These are phyloP conservation scores for Alviniconcha strummeri DNA, from an alignment of 2,888 invertebrate genomes.

Conservation along the genomic window DNA sequence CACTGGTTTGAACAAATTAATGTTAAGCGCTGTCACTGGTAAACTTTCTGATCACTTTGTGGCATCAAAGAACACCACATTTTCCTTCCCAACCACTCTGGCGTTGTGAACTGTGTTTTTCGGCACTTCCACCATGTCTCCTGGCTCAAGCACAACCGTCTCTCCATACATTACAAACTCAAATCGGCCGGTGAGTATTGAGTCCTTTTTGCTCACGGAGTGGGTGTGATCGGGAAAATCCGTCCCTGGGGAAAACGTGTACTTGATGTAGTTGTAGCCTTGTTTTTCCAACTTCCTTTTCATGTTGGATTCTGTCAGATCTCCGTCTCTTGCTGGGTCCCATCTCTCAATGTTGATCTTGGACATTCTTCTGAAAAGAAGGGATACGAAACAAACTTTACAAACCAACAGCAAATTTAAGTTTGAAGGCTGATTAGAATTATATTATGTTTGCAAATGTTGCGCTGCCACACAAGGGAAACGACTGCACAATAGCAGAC, in stretches of 20 bases:
- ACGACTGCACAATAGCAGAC: too few relatives aligned
- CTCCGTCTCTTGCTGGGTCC: conserved; percentile 59
- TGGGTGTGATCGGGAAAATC: conserved; percentile 68
- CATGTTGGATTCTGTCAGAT: conserved; percentile 57
- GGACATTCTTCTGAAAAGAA: background rate
- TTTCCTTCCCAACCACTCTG: conserved; percentile 59
- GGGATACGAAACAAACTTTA: background rate
- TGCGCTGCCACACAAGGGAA: too few relatives aligned
- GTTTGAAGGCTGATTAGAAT: too few relatives aligned
- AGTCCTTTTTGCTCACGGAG: conserved; percentile 63
- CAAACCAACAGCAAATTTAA: too few relatives aligned
- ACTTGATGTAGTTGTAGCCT: conserved; percentile 59
- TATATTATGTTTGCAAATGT: too few relatives aligned
- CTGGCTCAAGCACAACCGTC: conserved; percentile 61
- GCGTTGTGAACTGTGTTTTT: conserved; percentile 64
- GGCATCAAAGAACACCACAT: conserved; percentile 65
- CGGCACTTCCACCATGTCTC: conserved; percentile 67
- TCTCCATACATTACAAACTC: conserved; percentile 65
- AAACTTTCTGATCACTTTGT: conserved; percentile 40
- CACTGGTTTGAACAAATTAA: too few relatives aligned
- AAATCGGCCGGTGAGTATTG: conserved; percentile 63
- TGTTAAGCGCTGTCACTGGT: too few relatives aligned
- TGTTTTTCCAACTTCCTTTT: conserved; percentile 57
- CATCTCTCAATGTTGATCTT: conserved; percentile 60
- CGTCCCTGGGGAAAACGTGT: conserved; percentile 62